Evolutionary conservation across 1,140 invertebrate genomes (phyloP).

Genomic region (Hyphantria cunea): DNA sequence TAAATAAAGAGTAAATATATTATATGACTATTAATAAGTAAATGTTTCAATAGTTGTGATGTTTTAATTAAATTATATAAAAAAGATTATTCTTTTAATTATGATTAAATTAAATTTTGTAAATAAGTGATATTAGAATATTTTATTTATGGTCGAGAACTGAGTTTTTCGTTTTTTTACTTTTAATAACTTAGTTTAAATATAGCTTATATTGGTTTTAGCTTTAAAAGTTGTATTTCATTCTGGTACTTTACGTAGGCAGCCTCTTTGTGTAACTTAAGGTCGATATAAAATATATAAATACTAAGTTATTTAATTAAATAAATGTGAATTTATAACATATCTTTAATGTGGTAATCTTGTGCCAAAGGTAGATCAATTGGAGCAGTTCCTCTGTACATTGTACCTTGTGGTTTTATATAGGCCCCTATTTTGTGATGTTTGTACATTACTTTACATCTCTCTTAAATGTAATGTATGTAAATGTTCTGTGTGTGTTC

Average conservation of each 20-base stretch:
- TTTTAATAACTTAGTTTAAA: not conserved
- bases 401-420: slow-evolving; percentile 18
- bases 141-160: too few relatives aligned
- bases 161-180: not conserved
- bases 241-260: not conserved
- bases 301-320: slow-evolving; percentile 1
- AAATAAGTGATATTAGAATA: too few relatives aligned
- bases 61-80: not conserved
- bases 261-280: not conserved
- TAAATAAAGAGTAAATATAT: slow-evolving; percentile 1
- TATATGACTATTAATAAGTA: not conserved
- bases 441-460: slow-evolving; percentile 8
- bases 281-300: not conserved
- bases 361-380: slow-evolving; percentile 25
- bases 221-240: not conserved
- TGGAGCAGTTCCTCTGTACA: slow-evolving; percentile 16
- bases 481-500: not conserved
- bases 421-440: slow-evolving; percentile 28
- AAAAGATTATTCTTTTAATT: not conserved
- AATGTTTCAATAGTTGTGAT: not conserved
- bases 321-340: slow-evolving; percentile 30
- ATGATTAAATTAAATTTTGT: not conserved
- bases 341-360: slow-evolving; percentile 17
- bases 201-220: not conserved
- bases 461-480: not conserved